Base-by-base conservation (phyloP, 2,888 invertebrate genomes). In the Coenonympha arcania region DNA sequence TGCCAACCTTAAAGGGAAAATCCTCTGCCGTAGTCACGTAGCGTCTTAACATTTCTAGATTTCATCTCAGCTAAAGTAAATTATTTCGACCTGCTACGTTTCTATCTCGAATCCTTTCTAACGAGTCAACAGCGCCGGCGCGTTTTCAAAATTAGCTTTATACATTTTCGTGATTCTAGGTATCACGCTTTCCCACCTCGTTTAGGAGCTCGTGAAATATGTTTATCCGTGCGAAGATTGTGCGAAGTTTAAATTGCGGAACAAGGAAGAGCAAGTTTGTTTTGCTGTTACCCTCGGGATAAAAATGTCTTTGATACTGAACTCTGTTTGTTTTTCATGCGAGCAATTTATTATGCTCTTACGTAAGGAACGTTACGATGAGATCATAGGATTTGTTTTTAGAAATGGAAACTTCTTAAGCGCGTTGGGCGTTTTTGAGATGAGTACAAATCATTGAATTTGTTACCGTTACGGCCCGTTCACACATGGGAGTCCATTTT, bases 31-130 rank as follows among this genome's bases (percentile, higher is more conserved):
- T 11, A 2, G 41, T 41, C 28, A 30, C 41, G 41, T 30, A 30
- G 30, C 19, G 41, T 11, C 11, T 30, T 41, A 41, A 41, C 28
- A 30, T 41, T 41, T 41, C 41, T 41, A 41, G 41, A 41, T 41
- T 41, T 41, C 41, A 41, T 41, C 41, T 41, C 41, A 30, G 30
- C 28, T 11, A 34, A 34, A 34, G 44, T 44, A 34, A 44, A 34
- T 34, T 34, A 44, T 33, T 44, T 44, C 34, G 8, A 24, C 11
- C 33, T 26, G 44, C n/a, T 24, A 34, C 34, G 44, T 44, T 44
- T 44, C 28, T 30, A 41, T 44, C 44, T 26, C 19, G 15, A 24
- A 44, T 22, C 20, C 34, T 34, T 34, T 44, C 44, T 44, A 44
- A 44, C 44, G 44, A 44, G 34, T 44, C 44, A 34, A 44, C 8